Base-by-base conservation (phyloP, 2,797 vertebrate genomes). In the Xiphorhynchus erythropygius region DNA sequence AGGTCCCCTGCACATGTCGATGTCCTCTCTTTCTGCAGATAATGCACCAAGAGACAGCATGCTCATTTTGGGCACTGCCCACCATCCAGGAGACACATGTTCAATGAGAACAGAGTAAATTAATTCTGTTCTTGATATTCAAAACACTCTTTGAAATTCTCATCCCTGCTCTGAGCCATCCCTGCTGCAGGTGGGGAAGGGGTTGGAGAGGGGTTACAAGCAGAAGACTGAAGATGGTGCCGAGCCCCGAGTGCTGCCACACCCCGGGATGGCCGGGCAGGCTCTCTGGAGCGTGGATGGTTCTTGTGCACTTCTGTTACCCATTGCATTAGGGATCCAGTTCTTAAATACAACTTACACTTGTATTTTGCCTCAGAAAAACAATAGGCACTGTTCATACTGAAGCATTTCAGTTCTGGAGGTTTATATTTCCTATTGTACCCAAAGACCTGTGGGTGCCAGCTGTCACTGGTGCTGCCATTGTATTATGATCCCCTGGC, bases 391-490 rank as follows among this genome's bases (percentile, higher is more conserved):
- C 95, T 89, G 97, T 97, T 98, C 97, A 96, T 94, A 96, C 97
- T 95, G 97, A 91, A 96, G 94, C 97, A 94, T 97, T 96, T 97
- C 89, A 97, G 96, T 97, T 97, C 97, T 97, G 93, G 97, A 85
- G 98, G 98, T 98, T 98, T 98, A 97, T 97, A 97, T 97, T 90
- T 92, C 97, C 96, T 95, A 93, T 98, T 97, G 98, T 98, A 96
- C 98, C 98, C 98, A 82, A 83, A 97, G 98, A 97, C 98, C 98
- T 97, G 98, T 97, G 98, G 97, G 97, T 98, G 97, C 98, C 99
- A 99, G 99, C 99, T 99, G 99, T 98, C 98, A 97, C 97, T 94
- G 94, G 97, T 94, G 97, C 98, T 98, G 86, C 97, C 84, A 97
- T 95, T 97, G 98, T 98, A 96, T 98, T 98, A 94, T 93, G 98